Percentiles rank a stretch among this genome's conserved stretches.
Conservation (phyloP, 2,888 invertebrate genomes). For the Scaptomyza tumidula region DNA sequence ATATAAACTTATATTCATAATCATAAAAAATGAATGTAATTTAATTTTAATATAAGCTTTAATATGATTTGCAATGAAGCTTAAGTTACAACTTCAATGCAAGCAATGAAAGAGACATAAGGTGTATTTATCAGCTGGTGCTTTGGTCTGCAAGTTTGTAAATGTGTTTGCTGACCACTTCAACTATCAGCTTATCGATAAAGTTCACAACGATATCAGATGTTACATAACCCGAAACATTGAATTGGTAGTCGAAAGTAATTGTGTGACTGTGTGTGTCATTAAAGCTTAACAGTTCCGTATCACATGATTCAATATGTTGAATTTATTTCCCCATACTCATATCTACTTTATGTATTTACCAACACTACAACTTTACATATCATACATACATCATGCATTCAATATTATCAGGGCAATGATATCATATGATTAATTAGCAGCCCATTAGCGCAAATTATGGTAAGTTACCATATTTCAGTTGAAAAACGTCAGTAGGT, state of each 20-base stretch:
- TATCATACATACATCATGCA: too few species aligned
- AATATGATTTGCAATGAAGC: too few species aligned
- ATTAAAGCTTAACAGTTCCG: constrained; percentile 14
- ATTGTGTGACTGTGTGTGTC: constrained; percentile 27
- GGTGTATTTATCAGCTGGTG: too few species aligned
- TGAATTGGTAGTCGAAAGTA: constrained; percentile 15
- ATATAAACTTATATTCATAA: too few species aligned
- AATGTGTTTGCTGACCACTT: constrained; percentile 43
- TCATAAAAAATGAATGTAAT: too few species aligned
- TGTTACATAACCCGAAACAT: constrained; percentile 19
- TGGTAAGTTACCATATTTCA: constrained; percentile 2
- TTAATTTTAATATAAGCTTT: too few species aligned
- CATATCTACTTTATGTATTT: not conserved
- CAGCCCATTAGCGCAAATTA: constrained; percentile 32
- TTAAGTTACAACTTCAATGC: too few species aligned
- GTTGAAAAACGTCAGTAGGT: constrained; percentile 20
- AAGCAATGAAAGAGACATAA: too few species aligned
- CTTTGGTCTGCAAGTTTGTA: constrained; percentile 2
- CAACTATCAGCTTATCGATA: constrained; percentile 24
- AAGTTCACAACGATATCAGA: constrained; percentile 27
- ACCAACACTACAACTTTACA: constrained; percentile 25
- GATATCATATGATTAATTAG: constrained; percentile 65
- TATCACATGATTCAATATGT: constrained; percentile 39
- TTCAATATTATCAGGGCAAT: constrained; percentile 28
- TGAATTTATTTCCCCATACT: not conserved